These are phyloP conservation scores for Heliornis fulica DNA, from an alignment of 2,113 vertebrate genomes.

Conservation along the genomic window DNA sequence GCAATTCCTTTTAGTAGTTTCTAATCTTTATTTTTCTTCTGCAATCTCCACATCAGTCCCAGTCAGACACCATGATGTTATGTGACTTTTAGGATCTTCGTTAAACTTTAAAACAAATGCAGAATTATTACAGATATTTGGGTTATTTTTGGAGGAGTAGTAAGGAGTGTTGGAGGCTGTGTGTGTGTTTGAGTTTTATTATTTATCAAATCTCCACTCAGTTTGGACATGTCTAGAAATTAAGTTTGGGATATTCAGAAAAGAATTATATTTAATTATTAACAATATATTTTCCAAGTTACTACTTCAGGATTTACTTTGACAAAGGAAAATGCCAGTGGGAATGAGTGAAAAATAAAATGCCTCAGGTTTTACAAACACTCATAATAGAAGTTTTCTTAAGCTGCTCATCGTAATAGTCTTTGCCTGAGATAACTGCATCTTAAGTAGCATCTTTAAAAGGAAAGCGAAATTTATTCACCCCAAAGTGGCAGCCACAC, in stretches of 20 bases:
- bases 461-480: not conserved
- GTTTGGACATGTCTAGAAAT: no score
- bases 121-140: not conserved
- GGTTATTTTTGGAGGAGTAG: not conserved
- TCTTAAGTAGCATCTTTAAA: not conserved
- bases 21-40: not conserved
- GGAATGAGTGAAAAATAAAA: not conserved
- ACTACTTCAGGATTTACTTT: not conserved
- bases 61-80: not conserved
- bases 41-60: not conserved
- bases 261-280: no score
- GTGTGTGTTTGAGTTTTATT: not conserved
- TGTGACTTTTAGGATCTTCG: not conserved
- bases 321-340: not conserved
- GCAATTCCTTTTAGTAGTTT: not conserved
- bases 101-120: not conserved
- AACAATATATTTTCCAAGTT: not conserved
- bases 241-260: no score
- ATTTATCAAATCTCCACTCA: not conserved
- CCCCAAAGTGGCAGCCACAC: not conserved
- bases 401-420: not conserved
- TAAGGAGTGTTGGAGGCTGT: not conserved
- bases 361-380: not conserved
- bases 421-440: not conserved
- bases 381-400: not conserved